phyloP scores from a whole-genome alignment of 2,888 invertebrate species.

The Drosophila crucigera region DNA sequence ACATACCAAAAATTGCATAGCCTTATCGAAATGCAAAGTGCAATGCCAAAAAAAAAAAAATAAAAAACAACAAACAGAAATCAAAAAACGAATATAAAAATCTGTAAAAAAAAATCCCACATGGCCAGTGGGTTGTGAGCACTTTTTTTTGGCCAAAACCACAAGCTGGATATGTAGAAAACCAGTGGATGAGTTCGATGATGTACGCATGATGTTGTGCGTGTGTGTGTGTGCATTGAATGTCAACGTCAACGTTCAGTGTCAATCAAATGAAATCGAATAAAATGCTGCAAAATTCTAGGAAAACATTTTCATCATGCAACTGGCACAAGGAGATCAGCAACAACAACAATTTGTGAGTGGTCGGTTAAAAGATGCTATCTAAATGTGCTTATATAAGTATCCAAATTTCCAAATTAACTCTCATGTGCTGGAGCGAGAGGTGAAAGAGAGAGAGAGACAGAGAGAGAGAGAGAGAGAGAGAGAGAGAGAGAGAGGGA shows the following conservation, averaged over 20 bases:
- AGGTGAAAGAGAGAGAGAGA: not conserved
- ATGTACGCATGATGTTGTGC: constrained; percentile 7
- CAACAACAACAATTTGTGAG: constrained; percentile 5
- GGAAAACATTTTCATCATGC: constrained; percentile 70
- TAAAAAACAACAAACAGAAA: constrained; percentile 30
- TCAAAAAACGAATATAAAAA: constrained; percentile 18
- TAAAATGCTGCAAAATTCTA: constrained; percentile 69
- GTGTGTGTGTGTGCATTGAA: constrained; percentile 49
- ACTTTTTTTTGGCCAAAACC: constrained; percentile 75
- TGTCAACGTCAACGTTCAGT: constrained; percentile 74
- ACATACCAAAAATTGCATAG: constrained; percentile 18
- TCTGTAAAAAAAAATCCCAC: constrained; percentile 44
- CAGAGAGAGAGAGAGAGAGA: not conserved
- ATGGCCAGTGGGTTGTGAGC: constrained; percentile 69
- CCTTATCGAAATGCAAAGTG: constrained; percentile 55
- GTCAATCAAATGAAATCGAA: constrained; percentile 66
- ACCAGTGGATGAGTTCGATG: constrained; percentile 44
- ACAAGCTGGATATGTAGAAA: constrained; percentile 65
- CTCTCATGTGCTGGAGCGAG: not conserved
- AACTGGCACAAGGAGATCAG: constrained; percentile 71
- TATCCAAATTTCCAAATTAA: not conserved
- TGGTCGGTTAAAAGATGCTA: not conserved
- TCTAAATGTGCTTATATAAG: not conserved
- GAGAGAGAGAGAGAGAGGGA: not conserved
- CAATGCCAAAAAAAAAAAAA: constrained; percentile 5